Evolutionary conservation across 2,888 invertebrate genomes (phyloP).

Genomic region (Alsophila aescularia): DNA sequence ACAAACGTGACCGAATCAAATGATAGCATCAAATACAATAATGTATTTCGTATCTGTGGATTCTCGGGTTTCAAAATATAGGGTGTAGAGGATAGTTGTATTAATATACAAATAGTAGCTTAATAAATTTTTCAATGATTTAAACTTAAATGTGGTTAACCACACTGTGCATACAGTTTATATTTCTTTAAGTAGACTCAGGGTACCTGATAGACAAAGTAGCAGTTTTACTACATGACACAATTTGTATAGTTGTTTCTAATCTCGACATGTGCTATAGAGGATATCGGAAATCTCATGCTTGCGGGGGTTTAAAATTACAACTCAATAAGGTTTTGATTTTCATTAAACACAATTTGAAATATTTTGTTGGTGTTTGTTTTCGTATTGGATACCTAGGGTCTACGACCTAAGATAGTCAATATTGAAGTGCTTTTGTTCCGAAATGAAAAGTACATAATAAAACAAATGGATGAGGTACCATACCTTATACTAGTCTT

Average conservation of each 20-base stretch:
- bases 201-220: constrained; percentile 1
- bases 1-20: constrained; percentile 51
- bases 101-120: constrained; percentile 8
- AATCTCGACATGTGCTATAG: constrained; percentile 27
- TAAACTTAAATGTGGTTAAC: not conserved
- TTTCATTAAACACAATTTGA: not conserved
- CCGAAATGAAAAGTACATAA: too few relatives aligned
- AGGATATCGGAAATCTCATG: constrained; percentile 22
- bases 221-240: not conserved
- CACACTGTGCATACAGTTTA: not conserved
- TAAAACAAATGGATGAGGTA: too few relatives aligned
- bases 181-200: not conserved
- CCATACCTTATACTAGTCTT: too few relatives aligned
- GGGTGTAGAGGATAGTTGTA: constrained; percentile 18
- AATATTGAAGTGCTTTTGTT: not conserved
- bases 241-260: constrained; percentile 27
- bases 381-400: not conserved
- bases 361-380: constrained; percentile 6
- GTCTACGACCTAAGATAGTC: not conserved
- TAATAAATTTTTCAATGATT: not conserved
- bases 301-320: constrained; percentile 14
- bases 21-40: constrained; percentile 36
- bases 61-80: constrained; percentile 20
- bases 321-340: constrained; percentile 9
- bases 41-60: constrained; percentile 24